Evolutionary conservation across 2,113 vertebrate genomes (phyloP).

Genomic region (Oreotrochilus melanogaster): DNA sequence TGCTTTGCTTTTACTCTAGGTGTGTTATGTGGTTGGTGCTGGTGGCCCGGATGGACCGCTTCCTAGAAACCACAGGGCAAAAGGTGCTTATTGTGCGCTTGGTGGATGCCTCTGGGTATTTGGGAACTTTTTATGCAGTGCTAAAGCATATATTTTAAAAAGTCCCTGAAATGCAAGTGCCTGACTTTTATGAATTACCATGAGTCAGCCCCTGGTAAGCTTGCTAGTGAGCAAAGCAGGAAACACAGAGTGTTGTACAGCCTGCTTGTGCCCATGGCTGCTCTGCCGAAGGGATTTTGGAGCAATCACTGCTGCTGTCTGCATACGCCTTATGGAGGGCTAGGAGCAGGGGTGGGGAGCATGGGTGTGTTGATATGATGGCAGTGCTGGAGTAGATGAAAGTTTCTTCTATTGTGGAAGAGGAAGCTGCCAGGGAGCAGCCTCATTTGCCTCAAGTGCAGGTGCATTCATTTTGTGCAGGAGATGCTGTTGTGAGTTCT

Average conservation of each 20-base stretch:
- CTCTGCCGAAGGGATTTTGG: neutral
- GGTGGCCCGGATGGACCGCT: neutral
- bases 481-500: neutral
- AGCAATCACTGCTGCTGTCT: neutral
- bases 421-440: neutral
- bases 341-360: neutral
- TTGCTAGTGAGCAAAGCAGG: neutral
- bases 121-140: neutral
- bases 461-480: neutral
- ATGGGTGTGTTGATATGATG: neutral
- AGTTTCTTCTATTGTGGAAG: neutral
- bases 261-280: no score
- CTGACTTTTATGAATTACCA: neutral
- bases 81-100: neutral
- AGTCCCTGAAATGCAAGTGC: neutral
- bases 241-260: rapidly evolving
- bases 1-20: rapidly evolving
- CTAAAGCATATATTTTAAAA: neutral
- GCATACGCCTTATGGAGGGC: rapidly evolving
- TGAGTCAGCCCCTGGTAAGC: neutral
- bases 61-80: neutral
- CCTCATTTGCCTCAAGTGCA: neutral
- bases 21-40: neutral
- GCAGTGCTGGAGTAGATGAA: neutral
- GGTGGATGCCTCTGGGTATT: neutral